These are phyloP conservation scores for Drosophila robusta DNA, from an alignment of 2,888 invertebrate genomes.

Conservation along the genomic window DNA sequence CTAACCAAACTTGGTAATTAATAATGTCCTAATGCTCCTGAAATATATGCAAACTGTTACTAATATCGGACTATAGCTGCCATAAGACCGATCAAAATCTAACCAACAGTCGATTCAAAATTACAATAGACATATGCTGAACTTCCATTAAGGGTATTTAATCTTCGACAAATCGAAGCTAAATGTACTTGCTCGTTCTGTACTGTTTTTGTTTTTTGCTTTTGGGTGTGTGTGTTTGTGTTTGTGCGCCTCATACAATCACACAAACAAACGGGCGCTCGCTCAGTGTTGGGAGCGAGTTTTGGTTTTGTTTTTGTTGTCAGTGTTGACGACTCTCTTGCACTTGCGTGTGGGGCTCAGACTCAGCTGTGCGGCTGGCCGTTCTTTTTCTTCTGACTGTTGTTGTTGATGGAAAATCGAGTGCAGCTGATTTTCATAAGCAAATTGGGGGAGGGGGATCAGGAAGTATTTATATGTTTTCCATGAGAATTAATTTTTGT, in stretches of 20 bases:
- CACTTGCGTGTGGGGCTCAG: conserved; percentile 59
- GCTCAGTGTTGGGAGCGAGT: conserved; percentile 3
- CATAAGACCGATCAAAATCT: no score
- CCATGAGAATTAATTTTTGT: conserved; percentile 6
- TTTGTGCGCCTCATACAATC: conserved; percentile 31
- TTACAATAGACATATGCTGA: no score
- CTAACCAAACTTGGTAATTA: no score
- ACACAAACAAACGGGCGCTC: conserved; percentile 31
- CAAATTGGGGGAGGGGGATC: conserved; percentile 31
- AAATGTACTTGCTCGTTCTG: not conserved
- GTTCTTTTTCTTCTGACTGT: conserved; percentile 11
- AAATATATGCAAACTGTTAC: no score
- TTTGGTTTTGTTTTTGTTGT: conserved; percentile 32
- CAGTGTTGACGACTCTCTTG: conserved; percentile 37
- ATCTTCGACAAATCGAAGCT: not conserved
- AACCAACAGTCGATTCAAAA: no score
- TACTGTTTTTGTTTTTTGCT: conserved; percentile 31
- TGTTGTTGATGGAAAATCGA: conserved; percentile 41
- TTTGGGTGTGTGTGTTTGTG: conserved; percentile 26
- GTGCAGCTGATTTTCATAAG: conserved; percentile 59
- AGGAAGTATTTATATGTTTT: conserved; percentile 39
- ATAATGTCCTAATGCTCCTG: no score
- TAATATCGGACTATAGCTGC: no score
- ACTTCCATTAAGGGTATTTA: not conserved
- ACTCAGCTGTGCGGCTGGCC: conserved; percentile 54